phyloP scores from a whole-genome alignment of 2,113 vertebrate genomes.

The Peucedramus taeniatus region DNA sequence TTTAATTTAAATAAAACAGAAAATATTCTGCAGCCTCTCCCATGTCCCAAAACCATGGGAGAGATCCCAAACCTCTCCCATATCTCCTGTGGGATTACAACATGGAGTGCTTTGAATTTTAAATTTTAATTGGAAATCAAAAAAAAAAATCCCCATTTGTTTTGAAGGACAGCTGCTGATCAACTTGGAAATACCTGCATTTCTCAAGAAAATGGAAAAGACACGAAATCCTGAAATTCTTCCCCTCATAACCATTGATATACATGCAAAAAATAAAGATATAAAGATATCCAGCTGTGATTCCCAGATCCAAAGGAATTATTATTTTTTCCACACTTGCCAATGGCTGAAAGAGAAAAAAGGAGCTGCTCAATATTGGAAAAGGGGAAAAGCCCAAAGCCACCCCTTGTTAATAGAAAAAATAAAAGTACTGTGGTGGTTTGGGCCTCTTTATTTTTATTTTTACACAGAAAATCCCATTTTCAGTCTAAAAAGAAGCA shows the following conservation, averaged over 20 bases:
- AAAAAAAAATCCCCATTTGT: not conserved
- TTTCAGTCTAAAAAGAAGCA: not conserved
- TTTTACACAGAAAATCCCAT: not conserved
- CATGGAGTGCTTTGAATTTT: not conserved
- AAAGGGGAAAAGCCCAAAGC: not conserved
- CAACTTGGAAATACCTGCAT: not conserved
- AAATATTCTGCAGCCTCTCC: not conserved
- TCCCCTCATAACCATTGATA: not conserved
- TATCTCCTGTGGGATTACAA: not conserved
- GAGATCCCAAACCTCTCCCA: not conserved
- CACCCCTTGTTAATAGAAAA: not conserved
- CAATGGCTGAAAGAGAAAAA: not conserved
- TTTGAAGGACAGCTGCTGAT: not conserved
- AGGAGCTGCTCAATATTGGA: not conserved
- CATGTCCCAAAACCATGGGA: not conserved
- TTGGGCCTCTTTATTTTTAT: not conserved
- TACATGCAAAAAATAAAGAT: not conserved
- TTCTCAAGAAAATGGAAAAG: not conserved
- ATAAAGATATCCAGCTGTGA: not conserved
- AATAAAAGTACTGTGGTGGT: not conserved
- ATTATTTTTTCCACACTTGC: not conserved
- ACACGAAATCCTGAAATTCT: not conserved
- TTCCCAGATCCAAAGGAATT: not conserved
- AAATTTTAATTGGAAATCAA: not conserved
- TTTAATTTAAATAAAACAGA: not conserved